These are phyloP conservation scores for Epizoanthus scotinus DNA, from an alignment of 92 coral and sea anemone species.

Conservation along the genomic window DNA sequence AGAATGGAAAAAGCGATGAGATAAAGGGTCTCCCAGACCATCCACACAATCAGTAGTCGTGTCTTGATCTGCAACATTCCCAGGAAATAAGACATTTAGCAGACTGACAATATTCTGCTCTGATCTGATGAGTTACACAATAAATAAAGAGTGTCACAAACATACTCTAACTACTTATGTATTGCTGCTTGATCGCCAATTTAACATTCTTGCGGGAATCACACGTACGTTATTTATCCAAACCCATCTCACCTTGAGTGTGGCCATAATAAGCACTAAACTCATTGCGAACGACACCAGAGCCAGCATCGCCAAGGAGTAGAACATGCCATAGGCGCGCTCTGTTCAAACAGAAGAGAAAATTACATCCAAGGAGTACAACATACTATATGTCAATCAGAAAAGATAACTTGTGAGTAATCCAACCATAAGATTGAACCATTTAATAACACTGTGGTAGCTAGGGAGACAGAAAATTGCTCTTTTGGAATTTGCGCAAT, in stretches of 20 bases:
- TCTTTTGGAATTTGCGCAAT: too few species aligned
- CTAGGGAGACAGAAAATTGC: too few species aligned
- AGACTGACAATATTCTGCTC: too few species aligned
- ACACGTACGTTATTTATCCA: too few species aligned
- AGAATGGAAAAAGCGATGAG: constrained; percentile 12
- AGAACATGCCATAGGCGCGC: constrained; percentile 28
- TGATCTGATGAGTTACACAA: too few species aligned
- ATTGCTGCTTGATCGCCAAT: neutral
- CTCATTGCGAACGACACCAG: constrained; percentile 35
- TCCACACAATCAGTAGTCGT: constrained; percentile 17
- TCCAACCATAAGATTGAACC: too few species aligned
- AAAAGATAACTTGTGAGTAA: too few species aligned
- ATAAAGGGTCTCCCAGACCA: constrained; percentile 18
- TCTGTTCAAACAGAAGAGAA: neutral
- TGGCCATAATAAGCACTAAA: constrained; percentile 1
- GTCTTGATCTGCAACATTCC: neutral
- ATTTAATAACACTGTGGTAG: too few species aligned
- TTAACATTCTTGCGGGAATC: neutral
- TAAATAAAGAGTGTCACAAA: too few species aligned
- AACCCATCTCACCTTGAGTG: constrained; percentile 3
- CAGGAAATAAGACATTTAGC: too few species aligned
- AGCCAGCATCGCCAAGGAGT: constrained; percentile 27
- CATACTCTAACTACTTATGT: too few species aligned
- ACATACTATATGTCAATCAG: constrained; percentile 7
- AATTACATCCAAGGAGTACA: constrained; percentile 36